phyloP scores from a whole-genome alignment of 2,797 vertebrate species.

The Artibeus lituratus region DNA sequence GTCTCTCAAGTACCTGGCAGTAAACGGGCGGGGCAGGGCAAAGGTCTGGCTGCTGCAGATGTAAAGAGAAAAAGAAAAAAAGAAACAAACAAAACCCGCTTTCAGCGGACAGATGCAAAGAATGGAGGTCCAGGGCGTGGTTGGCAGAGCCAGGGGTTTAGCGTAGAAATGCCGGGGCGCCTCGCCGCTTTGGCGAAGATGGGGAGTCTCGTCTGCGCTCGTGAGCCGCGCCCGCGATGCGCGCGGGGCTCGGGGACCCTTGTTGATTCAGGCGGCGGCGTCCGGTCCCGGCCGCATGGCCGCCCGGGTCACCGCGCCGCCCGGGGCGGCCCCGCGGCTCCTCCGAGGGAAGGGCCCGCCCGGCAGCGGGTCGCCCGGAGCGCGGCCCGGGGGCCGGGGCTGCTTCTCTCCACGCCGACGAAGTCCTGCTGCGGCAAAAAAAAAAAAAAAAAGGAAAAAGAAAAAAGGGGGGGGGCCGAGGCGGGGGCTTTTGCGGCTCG shows the following conservation, averaged over 20 bases:
- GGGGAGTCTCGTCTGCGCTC: not conserved
- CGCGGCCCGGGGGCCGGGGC: not conserved
- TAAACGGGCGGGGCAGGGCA: slow-evolving; percentile 4
- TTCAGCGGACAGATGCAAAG: not conserved
- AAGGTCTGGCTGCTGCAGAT: not conserved
- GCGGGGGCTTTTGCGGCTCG: slow-evolving; percentile 11
- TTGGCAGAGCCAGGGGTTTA: not conserved
- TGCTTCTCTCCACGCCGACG: slow-evolving; percentile 27
- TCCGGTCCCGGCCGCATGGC: not conserved
- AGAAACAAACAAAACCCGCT: slow-evolving; percentile 9
- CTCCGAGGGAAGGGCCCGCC: not conserved
- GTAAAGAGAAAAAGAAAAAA: not conserved
- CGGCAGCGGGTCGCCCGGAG: not conserved
- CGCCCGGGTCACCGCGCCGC: not conserved
- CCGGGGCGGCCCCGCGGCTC: not conserved
- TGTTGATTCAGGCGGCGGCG: fast-evolving
- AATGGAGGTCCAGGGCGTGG: not conserved
- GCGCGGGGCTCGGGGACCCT: not conserved
- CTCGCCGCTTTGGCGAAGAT: not conserved
- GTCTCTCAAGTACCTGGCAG: not conserved
- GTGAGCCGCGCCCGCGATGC: not conserved
- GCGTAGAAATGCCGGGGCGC: not conserved
- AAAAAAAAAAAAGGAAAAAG: not conserved
- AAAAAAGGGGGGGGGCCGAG: not conserved
- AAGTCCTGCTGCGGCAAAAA: not conserved